Conservation (phyloP, 2,888 invertebrate genomes). For the Hanleya hanleyi region DNA sequence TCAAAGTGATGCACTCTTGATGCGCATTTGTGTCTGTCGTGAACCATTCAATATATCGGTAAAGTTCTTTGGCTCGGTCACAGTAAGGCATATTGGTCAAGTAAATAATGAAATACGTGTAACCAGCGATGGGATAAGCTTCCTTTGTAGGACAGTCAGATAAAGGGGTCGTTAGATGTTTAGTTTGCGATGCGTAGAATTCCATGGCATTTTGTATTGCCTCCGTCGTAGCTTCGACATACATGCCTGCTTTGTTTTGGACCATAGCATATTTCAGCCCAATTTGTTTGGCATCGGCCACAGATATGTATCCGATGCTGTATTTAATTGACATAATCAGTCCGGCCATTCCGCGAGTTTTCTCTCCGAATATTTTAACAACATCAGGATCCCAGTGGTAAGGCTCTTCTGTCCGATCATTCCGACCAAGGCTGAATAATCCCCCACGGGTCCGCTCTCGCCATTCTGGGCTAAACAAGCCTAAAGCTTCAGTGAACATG, state of each 20-base stretch:
- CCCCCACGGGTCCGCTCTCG: not conserved
- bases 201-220: conserved; percentile 56
- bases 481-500: conserved; percentile 60
- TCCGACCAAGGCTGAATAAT: not conserved
- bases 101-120: conserved; percentile 61
- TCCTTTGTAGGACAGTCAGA: conserved; percentile 1
- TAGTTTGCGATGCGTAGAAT: conserved; percentile 22
- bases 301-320: conserved; percentile 63
- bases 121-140: conserved; percentile 64
- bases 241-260: conserved; percentile 47
- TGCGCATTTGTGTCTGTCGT: conserved; percentile 35
- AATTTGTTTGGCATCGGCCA: conserved; percentile 44
- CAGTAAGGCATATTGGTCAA: conserved; percentile 48
- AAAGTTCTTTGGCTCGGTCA: conserved; percentile 54
- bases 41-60: conserved; percentile 64
- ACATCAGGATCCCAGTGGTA: conserved; percentile 45
- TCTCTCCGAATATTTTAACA: conserved; percentile 46
- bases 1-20: conserved; percentile 28
- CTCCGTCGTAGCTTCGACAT: conserved; percentile 34
- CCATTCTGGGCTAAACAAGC: conserved; percentile 56
- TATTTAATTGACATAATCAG: conserved; percentile 50
- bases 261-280: conserved; percentile 46
- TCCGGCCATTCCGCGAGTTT: conserved; percentile 55
- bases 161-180: not conserved
- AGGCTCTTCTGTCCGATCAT: conserved; percentile 13